Evolutionary conservation across 2,888 invertebrate genomes (phyloP), one percentile per base, ranked within the genome.

Genomic region (Drosophila longiperda): DNA sequence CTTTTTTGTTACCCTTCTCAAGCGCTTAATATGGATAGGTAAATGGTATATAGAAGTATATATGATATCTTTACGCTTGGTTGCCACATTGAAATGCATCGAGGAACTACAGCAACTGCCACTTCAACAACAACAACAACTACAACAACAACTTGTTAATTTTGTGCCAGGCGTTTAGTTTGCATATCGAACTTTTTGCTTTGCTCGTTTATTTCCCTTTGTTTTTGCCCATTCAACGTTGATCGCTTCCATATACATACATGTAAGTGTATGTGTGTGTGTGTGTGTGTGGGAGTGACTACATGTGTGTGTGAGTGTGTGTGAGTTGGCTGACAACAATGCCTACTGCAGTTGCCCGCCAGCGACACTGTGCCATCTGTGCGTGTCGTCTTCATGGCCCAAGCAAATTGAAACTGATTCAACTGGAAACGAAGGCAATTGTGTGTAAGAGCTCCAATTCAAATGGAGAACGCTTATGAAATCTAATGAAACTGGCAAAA

Each of bases 391-490:
- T 59, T 55, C 71, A 75, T 70, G 78, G 83, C 70, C 78, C 15
- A 23, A 60, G 63, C 73, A 65, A 72, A 79, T 70, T 64, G 73
- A 75, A 81, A 76, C 67, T 81, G 75, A 87, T 84, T 87, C 81
- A 72, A 76, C 70, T 89, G 89, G 77, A 87, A 87, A 74, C 74
- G 66, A 72, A 74, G 73, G 74, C 89, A 89, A 89, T 89, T 89
- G 87, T 78, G 73, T 77, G 81, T 26, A 74, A 75, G 65, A 53
- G 74, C 64, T 68, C 60, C 79, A 78, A 81, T 75, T 75, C 70
- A 72, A 70, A 75, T 66, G 66, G 55, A 73, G 67, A 65, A 66
- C 70, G 73, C 72, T 86, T 80, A 71, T 80, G 73, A 52, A 71
- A 66, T 34, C 75, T 40, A 78, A 71, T 57, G 63, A 73, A 70